Evolutionary conservation across 2,888 invertebrate genomes (phyloP), one percentile per base, ranked within the genome.

Genomic region (Dolomedes plantarius): DNA sequence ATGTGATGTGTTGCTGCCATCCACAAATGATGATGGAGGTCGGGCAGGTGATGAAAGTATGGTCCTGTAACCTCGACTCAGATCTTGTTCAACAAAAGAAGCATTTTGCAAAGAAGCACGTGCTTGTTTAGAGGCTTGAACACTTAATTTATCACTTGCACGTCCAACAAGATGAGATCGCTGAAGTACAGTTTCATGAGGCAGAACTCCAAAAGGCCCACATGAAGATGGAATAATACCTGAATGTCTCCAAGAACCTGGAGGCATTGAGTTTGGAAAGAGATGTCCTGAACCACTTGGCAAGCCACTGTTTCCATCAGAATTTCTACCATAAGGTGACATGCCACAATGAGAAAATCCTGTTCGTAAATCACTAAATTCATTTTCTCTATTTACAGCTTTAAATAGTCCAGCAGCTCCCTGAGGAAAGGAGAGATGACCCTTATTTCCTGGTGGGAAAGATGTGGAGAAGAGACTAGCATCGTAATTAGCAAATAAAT

Each of bases 171-270:
- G 50, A 81, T 87, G 88, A 65, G 87, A 80, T 50, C 89, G 83
- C n/a, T 88, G 88, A 36, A 89, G 74, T 3, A 89, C 88, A 56
- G 89, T 87, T 80, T 89, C 89, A 73, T 89, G 89, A 27, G 89
- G 89, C 19, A 89, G 68, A 9, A 89, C 87, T 1, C 89, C 89
- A 87, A 89, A 89, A 39, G 89, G 89, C 23, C 89, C 87, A 41
- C 87, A 88, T 2, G 88, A 56, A 31, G 88, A 82, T 27, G 89
- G 87, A 50, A 89, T 88, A 16, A 89, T 89, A 29, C 87, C 88
- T 11, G 89, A 87, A 62, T 88, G 88, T 13, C 89, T 83, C 89
- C 89, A 89, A 31, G 88, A 87, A 28, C 89, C 81, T 7, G 88
- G 88, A 41, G 89, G 81, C 73, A 88, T 82, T 39, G 89, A 89